Base-by-base conservation (phyloP, 2,888 invertebrate genomes). In the Ctenicera cuprea region DNA sequence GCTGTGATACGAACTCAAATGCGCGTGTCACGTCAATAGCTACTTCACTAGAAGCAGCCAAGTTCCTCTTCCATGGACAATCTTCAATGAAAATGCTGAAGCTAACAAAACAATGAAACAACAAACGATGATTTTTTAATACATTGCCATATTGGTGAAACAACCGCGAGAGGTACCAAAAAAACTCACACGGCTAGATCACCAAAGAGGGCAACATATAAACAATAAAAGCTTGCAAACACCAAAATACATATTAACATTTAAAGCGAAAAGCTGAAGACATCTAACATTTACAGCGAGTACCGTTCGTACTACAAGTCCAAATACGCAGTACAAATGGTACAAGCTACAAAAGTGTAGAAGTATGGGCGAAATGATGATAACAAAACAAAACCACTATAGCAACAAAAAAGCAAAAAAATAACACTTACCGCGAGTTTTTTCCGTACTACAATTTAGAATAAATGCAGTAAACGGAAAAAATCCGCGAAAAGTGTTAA, bases 141-240 rank as follows among this genome's bases (percentile, higher is more conserved):
- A 30, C 37, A 63, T 64, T 68, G 52, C 22, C 76, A 74, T 66
- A 76, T 84, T 84, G 86, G 84, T 84, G 79, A 85, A 22, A 71
- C 79, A 86, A 80, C 85, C 85, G 80, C 77, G 80, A 81, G 84
- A 76, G 72, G 76, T 68, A 1, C 2, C n/a, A n/a, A n/a, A 11
- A 33, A 16, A 33, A 62, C 76, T 85, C 86, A 86, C 86, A 86
- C 86, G 86, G 86, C 86, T 86, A 86, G 86, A 87, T 86, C 86
- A 87, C 87, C 87, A 87, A 87, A 87, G 87, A 85, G 78, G 71
- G 75, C 77, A 78, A 77, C 74, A 74, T 65, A 73, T 74, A 69
- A 61, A 64, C 43, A 52, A 33, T n/a, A 54, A 69, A 22, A 68
- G 11, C n/a, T 20, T 11, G 30, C 20, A 70, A 57, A 8, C 33